Conservation (phyloP, 2,888 invertebrate species). For the Merodon equestris region DNA sequence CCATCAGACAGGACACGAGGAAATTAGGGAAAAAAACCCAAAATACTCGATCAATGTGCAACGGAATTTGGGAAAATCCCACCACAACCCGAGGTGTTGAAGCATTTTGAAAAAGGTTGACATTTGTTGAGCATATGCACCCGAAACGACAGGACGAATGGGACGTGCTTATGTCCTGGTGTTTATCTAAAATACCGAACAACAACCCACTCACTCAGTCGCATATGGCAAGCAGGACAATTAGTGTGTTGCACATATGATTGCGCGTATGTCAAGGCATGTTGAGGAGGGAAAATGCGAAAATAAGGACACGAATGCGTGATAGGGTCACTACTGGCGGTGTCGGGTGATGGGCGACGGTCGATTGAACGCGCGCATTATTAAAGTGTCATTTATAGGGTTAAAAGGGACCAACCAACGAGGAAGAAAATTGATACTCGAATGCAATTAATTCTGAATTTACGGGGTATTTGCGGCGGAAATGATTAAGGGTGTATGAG, state of each 20-base stretch:
- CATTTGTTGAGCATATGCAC: conserved; percentile 61
- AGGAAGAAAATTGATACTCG: conserved; percentile 13
- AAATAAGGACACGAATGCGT: conserved; percentile 33
- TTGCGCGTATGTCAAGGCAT: conserved; percentile 9
- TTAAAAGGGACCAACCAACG: conserved; percentile 5
- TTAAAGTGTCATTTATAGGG: conserved; percentile 57
- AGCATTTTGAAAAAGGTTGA: conserved; percentile 51
- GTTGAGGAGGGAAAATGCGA: conserved; percentile 25
- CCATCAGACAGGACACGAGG: conserved; percentile 20
- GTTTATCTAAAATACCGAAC: conserved; percentile 64
- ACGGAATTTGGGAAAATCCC: conserved; percentile 41
- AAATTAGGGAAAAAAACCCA: not conserved
- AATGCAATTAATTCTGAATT: too few species aligned
- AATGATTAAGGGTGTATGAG: too few species aligned
- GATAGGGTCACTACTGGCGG: conserved; percentile 1
- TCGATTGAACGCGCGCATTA: conserved; percentile 49
- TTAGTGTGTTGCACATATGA: conserved; percentile 34
- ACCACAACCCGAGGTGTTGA: conserved; percentile 53
- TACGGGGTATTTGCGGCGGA: too few species aligned
- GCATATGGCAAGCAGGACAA: conserved; percentile 60
- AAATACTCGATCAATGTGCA: conserved; percentile 20
- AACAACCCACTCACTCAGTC: conserved; percentile 43
- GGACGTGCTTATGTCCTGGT: not conserved
- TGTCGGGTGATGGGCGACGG: conserved; percentile 13
- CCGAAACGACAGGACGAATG: conserved; percentile 27